Base-by-base conservation (phyloP, 1,140 invertebrate genomes). In the Drosophila pachea region DNA sequence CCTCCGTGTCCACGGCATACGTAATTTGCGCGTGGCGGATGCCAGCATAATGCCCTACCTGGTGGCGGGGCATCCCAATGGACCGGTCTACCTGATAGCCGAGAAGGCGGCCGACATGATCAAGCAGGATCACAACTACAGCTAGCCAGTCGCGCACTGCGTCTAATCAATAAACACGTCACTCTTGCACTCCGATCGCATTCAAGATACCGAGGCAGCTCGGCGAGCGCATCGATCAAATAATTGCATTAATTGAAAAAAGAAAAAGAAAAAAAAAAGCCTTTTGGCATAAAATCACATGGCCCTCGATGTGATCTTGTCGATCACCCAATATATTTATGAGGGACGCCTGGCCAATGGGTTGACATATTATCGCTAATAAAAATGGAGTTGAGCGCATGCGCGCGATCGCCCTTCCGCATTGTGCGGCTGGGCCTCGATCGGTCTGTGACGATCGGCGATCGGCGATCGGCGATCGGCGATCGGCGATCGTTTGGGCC, bases 21-120 rank as follows among this genome's bases (percentile, higher is more conserved):
- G 91, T 31, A 90, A 91, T 29, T 83, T 96, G 11, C 91, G 95
- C 73, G 94, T 95, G 0, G 91, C 92, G 1, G 95, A 96, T 84
- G 94, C 94, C 38, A 95, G 94, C 7, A 93, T 95, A 35, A 94
- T 94, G 91, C 91, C 91, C 1, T 74, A 90, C 61, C 75, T 91
- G 11, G 77, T 91, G 0, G 88, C 92, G 0, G 94, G 91, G 0
- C 94, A 95, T 79, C 94, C 92, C 2, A 93, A 94, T 75, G 90
- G 91, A 29, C 92, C 93, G 0, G 89, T 90, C 3, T 93, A 91
- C 64, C 93, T 95, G 92, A 94, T 95, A 53, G 94, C 91, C 0
- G 94, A 95, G 72, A 94, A 94, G 76, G 91, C 90, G 0, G 90
- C 93, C 0, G 94, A 94, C 75, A 90, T 93, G 81, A 91, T 93